Evolutionary conservation across 1,140 invertebrate genomes (phyloP).

Genomic region (Drosophila watanabei): DNA sequence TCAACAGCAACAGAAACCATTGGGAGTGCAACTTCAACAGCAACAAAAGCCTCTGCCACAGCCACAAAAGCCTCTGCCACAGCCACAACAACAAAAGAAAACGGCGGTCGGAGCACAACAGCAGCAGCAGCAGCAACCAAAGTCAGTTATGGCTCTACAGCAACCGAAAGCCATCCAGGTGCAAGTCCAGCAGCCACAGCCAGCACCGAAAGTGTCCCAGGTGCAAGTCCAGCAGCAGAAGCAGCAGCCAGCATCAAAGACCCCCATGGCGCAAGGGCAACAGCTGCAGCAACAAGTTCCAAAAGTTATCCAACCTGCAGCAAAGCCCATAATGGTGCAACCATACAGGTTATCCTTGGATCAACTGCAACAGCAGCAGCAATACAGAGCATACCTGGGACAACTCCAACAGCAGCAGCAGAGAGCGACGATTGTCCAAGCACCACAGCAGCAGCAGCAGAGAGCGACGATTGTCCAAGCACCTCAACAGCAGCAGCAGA

Average conservation of each 20-base stretch:
- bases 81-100: not conserved
- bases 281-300: not conserved
- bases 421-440: not conserved
- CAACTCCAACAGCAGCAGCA: slow-evolving; percentile 21
- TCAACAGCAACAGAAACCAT: slow-evolving; percentile 4
- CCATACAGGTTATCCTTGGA: not conserved
- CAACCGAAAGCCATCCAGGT: not conserved
- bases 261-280: not conserved
- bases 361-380: slow-evolving; percentile 22
- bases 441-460: slow-evolving; percentile 4
- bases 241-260: not conserved
- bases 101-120: not conserved
- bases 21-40: not conserved
- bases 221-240: slow-evolving; percentile 10
- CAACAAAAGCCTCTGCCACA: slow-evolving; percentile 2
- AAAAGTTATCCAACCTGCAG: not conserved
- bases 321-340: not conserved
- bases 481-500: slow-evolving; percentile 9
- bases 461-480: not conserved
- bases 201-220: not conserved
- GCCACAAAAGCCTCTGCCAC: not conserved
- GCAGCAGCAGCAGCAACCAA: slow-evolving; percentile 14
- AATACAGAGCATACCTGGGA: not conserved
- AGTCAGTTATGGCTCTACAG: not conserved
- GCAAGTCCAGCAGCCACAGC: slow-evolving; percentile 2